Base-by-base conservation (phyloP, 2,888 invertebrate genomes). In the Hemithea aestivaria region DNA sequence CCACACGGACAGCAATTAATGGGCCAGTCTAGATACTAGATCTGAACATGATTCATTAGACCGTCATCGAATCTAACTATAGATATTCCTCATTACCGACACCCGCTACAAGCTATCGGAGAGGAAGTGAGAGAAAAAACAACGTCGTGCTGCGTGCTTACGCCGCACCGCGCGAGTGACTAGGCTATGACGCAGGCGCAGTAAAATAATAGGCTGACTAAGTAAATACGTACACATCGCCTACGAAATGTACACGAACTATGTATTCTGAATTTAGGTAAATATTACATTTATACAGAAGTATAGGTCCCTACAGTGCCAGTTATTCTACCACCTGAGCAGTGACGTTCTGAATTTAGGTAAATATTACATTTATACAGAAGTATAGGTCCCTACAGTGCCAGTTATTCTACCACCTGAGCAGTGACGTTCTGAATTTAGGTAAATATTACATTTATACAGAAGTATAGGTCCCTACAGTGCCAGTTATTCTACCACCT, bases 181-280 rank as follows among this genome's bases (percentile, higher is more conserved):
- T 10, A 7, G 7, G 9, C 27, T 49, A 59, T 68, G 68, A 69
- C 68, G 66, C 64, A 58, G 57, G 40, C 39, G n/a, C n/a, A n/a
- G 48, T 52, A 39, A 57, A 62, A 62, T 60, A 61, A 60, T 62
- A 51, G 54, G 31, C 54, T 67, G 62, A 64, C 60, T 66, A 67
- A 67, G 51, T 48, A 61, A 51, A 52, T 45, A 58, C 61, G 54
- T 58, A 53, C 46, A 20, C 28, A 40, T 44, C 35, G 31, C 48
- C 47, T 52, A 52, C 52, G 56, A 58, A 55, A 59, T 53, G 39
- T 2, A 16, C 5, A 4, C 40, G 45, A 9, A 31, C 59, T 67
- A 62, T 66, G 3, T 16, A 16, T 66, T 64, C 49, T 52, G 51
- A 32, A 8, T 24, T 8, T 1, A 10, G 1, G 5, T 1, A 24